Conservation (phyloP, 2,888 invertebrate species). For the Leptopterna dolabrata region DNA sequence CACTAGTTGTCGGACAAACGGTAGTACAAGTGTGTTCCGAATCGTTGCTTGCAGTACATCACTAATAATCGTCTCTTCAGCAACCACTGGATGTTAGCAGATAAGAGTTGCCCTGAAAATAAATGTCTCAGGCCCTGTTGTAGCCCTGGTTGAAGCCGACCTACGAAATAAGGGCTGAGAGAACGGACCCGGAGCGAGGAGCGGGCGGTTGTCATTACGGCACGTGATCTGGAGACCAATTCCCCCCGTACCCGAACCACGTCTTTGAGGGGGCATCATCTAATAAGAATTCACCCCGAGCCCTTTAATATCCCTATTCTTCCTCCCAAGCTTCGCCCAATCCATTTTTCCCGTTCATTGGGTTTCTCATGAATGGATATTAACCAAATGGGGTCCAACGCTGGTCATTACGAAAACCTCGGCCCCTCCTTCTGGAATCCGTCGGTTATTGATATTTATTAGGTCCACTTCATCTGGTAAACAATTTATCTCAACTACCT, state of each 20-base stretch:
- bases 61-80: too few species aligned
- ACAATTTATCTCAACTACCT: slow-evolving; percentile 23
- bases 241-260: neutral
- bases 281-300: slow-evolving; percentile 52
- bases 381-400: slow-evolving; percentile 37
- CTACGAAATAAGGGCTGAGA: slow-evolving; percentile 38
- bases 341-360: slow-evolving; percentile 53
- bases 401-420: slow-evolving; percentile 10
- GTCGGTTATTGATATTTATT: slow-evolving; percentile 27
- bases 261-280: slow-evolving; percentile 48
- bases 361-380: slow-evolving; percentile 52
- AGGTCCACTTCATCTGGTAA: neutral
- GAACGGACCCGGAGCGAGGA: neutral
- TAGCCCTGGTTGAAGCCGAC: neutral
- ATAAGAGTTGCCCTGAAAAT: neutral
- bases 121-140: neutral
- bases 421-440: neutral
- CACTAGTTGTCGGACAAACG: too few species aligned
- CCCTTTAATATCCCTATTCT: slow-evolving; percentile 52
- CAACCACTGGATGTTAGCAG: too few species aligned
- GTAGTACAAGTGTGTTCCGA: too few species aligned
- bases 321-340: slow-evolving; percentile 24
- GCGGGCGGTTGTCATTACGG: slow-evolving; percentile 44
- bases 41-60: too few species aligned
- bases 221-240: slow-evolving; percentile 52